These are phyloP conservation scores for Drosophila histrio DNA, from an alignment of 2,888 invertebrate genomes.

Conservation along the genomic window DNA sequence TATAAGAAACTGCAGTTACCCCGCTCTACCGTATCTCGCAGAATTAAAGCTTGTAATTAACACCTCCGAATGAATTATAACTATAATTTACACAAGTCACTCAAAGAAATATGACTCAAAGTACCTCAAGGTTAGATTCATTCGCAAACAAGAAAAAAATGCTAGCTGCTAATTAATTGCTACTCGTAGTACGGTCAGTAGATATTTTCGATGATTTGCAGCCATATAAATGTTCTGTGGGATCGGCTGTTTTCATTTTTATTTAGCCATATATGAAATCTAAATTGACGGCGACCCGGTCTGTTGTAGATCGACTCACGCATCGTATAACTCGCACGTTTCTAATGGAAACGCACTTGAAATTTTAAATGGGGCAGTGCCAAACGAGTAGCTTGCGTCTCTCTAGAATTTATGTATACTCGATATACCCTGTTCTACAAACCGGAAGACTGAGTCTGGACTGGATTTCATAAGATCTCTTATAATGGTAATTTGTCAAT, in stretches of 20 bases:
- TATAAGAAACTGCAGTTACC: not conserved
- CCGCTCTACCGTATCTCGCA: not conserved
- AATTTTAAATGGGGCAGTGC: constrained; percentile 54
- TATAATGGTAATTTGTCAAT: not conserved
- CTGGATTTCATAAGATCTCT: not conserved
- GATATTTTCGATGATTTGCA: constrained; percentile 40
- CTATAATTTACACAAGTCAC: constrained; percentile 30
- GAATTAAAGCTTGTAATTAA: constrained; percentile 28
- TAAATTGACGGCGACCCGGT: constrained; percentile 22
- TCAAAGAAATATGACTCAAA: constrained; percentile 8
- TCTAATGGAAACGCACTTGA: constrained; percentile 60
- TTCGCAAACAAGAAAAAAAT: constrained; percentile 2
- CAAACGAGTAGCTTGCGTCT: not conserved
- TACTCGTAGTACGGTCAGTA: constrained; percentile 7
- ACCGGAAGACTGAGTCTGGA: not conserved
- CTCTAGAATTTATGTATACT: not conserved
- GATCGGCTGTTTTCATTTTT: constrained; percentile 17
- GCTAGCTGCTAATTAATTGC: constrained; percentile 59
- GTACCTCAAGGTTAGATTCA: constrained; percentile 32
- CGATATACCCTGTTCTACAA: constrained; percentile 7
- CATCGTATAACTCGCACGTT: constrained; percentile 65
- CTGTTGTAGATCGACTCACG: constrained; percentile 66
- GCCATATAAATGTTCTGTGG: constrained; percentile 16
- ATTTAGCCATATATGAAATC: constrained; percentile 29
- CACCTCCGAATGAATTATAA: constrained; percentile 19